Conservation (phyloP, 1,140 invertebrate genomes). For the Oryzaephilus surinamensis region DNA sequence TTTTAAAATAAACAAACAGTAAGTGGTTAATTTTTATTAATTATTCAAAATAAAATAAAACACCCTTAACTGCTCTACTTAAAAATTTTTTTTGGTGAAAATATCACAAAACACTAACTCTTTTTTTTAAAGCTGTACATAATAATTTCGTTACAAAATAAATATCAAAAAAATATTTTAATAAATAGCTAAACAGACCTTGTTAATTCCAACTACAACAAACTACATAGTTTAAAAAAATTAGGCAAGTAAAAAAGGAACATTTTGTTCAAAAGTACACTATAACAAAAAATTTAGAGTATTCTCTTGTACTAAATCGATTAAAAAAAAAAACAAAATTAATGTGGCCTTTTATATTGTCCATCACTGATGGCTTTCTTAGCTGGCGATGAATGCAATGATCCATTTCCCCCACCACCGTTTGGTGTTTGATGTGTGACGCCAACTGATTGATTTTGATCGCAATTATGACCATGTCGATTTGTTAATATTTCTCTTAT, state of each 20-base stretch:
- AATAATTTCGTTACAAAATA: constrained; percentile 1
- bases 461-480: constrained; percentile 36
- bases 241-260: too few relatives aligned
- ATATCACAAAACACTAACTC: constrained; percentile 10
- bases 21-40: not conserved
- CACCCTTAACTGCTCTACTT: too few relatives aligned
- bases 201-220: too few relatives aligned
- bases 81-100: constrained; percentile 8
- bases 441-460: too few relatives aligned
- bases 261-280: too few relatives aligned
- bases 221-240: too few relatives aligned
- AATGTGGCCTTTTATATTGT: constrained; percentile 29
- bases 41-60: constrained; percentile 8
- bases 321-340: constrained; percentile 8
- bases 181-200: too few relatives aligned
- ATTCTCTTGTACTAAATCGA: not conserved
- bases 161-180: constrained; percentile 1
- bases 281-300: not conserved
- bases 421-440: constrained; percentile 17
- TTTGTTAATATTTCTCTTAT: constrained; percentile 71
- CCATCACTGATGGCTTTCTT: constrained; percentile 17
- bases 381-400: constrained; percentile 14
- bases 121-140: too few relatives aligned
- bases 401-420: constrained; percentile 3
- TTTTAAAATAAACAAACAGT: constrained; percentile 2